These are phyloP conservation scores for Oscheius sp. DNA, from an alignment of 1,140 invertebrate genomes.

Conservation along the genomic window DNA sequence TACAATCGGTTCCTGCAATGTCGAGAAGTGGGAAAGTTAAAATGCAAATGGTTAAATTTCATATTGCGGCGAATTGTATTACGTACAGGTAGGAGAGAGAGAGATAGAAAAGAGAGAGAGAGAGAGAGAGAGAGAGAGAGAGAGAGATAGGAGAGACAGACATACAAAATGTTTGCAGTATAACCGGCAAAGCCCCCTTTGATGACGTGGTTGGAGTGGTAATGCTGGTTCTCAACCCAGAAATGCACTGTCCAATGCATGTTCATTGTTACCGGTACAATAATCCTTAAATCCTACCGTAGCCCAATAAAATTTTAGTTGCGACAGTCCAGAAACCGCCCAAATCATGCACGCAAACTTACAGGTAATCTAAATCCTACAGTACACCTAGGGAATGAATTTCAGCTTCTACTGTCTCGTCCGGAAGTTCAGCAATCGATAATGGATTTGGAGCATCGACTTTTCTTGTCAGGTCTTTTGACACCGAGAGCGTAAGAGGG, in stretches of 20 bases:
- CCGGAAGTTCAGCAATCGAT: conserved; percentile 33
- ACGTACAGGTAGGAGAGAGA: conserved; percentile 63
- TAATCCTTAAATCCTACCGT: no score
- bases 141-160: no score
- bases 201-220: conserved; percentile 87
- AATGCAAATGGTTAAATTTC: conserved; percentile 77
- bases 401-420: conserved; percentile 34
- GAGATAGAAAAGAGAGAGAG: no score
- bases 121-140: no score
- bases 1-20: conserved; percentile 70
- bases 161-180: no score
- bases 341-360: conserved; percentile 77
- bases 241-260: conserved; percentile 81
- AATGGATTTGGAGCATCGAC: conserved; percentile 36
- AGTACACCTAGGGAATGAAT: no score
- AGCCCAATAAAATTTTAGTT: conserved; percentile 2
- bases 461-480: conserved; percentile 28
- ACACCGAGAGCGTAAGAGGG: conserved; percentile 15
- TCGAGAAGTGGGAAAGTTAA: conserved; percentile 65
- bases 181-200: conserved; percentile 68
- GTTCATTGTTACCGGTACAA: conserved; percentile 86
- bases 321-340: conserved; percentile 88
- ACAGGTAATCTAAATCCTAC: no score
- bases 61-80: conserved; percentile 87
- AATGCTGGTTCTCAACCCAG: conserved; percentile 82